Conservation (phyloP, 1,140 invertebrate species). For the Rhyacophila brunnea region DNA sequence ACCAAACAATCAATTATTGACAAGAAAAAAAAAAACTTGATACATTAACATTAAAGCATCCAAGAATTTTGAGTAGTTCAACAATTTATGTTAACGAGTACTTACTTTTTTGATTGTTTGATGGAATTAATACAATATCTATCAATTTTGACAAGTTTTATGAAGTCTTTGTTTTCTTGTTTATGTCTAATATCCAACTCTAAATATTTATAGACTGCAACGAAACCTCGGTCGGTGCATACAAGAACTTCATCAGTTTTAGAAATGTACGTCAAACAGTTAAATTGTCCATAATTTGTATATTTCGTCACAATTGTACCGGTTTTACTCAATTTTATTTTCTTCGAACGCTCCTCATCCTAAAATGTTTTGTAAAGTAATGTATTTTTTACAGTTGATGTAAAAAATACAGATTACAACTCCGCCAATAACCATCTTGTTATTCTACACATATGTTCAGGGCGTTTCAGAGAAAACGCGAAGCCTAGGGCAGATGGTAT, state of each 20-base stretch:
- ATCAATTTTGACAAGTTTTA: conserved; percentile 18
- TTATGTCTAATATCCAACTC: background rate
- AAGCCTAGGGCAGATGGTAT: too few relatives aligned
- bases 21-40: too few relatives aligned
- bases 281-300: conserved; percentile 6
- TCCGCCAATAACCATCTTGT: too few relatives aligned
- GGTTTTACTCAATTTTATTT: background rate
- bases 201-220: conserved; percentile 7
- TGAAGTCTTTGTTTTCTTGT: conserved; percentile 1
- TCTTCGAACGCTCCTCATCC: background rate
- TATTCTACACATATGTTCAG: too few relatives aligned
- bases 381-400: too few relatives aligned
- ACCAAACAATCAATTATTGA: too few relatives aligned
- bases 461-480: too few relatives aligned
- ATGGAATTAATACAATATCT: background rate
- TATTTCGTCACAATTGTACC: background rate
- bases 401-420: too few relatives aligned
- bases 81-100: too few relatives aligned
- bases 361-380: too few relatives aligned
- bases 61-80: too few relatives aligned
- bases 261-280: conserved; percentile 7
- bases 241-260: conserved; percentile 1
- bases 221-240: conserved; percentile 13
- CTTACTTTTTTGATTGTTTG: background rate
- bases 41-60: too few relatives aligned